Percentiles rank a stretch among this genome's conserved stretches.
Conservation (phyloP, 2,888 invertebrate genomes). For the Notodonta ziczac region DNA sequence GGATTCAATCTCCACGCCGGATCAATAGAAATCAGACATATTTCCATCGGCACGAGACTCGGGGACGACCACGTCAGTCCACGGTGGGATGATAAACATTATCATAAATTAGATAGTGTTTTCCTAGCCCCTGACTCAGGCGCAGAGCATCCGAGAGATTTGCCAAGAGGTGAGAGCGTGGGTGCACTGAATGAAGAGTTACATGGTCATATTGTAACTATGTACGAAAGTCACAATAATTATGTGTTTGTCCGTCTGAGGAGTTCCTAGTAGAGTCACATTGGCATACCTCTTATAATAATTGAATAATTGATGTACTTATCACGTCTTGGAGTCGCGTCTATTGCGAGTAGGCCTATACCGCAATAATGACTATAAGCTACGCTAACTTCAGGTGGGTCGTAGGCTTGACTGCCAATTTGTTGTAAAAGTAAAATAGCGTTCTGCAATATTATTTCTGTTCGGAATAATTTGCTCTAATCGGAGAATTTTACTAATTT, state of each 20-base stretch:
- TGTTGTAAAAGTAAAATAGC: too few relatives aligned
- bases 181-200: slow-evolving; percentile 37
- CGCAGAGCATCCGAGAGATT: slow-evolving; percentile 18
- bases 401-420: too few relatives aligned
- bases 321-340: too few relatives aligned
- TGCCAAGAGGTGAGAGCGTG: slow-evolving; percentile 53
- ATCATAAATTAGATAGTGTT: slow-evolving; percentile 40
- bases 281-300: too few relatives aligned
- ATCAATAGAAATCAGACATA: slow-evolving; percentile 36
- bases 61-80: slow-evolving; percentile 25
- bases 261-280: too few relatives aligned
- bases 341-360: too few relatives aligned
- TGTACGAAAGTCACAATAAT: not conserved
- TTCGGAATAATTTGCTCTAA: too few relatives aligned
- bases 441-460: too few relatives aligned
- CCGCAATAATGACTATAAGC: too few relatives aligned
- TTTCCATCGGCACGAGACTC: slow-evolving; percentile 32
- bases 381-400: too few relatives aligned
- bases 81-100: slow-evolving; percentile 40
- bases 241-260: not conserved
- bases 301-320: too few relatives aligned
- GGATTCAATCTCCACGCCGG: slow-evolving; percentile 12
- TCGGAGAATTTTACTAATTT: too few relatives aligned
- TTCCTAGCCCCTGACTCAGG: slow-evolving; percentile 45
- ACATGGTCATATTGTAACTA: slow-evolving; percentile 18